These are phyloP conservation scores for Heliconius hewitsoni DNA, from an alignment of 1,140 invertebrate genomes.

Conservation along the genomic window DNA sequence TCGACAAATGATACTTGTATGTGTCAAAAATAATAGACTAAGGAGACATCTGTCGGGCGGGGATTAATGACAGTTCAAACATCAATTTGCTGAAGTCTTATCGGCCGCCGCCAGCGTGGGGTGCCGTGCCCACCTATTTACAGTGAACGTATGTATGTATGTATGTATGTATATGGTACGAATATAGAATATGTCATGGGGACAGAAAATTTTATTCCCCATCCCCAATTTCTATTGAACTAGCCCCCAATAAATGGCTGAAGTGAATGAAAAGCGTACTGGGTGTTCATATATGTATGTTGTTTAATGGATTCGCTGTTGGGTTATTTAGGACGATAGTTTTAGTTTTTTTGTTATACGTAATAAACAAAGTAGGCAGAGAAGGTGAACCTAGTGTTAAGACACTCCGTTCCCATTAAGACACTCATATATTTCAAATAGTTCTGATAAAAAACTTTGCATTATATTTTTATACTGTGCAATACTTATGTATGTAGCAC, in stretches of 20 bases:
- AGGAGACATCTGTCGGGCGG: constrained; percentile 65
- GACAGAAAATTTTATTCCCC: not conserved
- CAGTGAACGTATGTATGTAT: not conserved
- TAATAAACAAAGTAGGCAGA: too few species aligned
- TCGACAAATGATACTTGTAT: constrained; percentile 63
- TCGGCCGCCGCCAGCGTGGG: constrained; percentile 58
- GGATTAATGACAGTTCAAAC: constrained; percentile 77
- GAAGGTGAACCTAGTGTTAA: too few species aligned
- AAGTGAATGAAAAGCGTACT: not conserved
- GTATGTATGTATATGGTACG: not conserved
- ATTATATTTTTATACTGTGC: too few species aligned
- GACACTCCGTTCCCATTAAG: too few species aligned
- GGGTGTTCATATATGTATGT: too few species aligned
- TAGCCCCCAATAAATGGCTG: not conserved
- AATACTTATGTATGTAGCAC: too few species aligned
- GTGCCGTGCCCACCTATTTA: constrained; percentile 39
- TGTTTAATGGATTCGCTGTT: too few species aligned
- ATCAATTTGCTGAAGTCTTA: constrained; percentile 71
- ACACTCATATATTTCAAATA: too few species aligned
- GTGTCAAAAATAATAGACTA: constrained; percentile 74
- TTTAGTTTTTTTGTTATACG: too few species aligned
- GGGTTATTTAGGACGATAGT: too few species aligned
- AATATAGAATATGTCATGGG: constrained; percentile 10
- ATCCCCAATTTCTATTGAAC: not conserved
- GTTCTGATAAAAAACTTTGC: too few species aligned